A percentile compares a stretch with the other conserved stretches of the same genome.
Conservation (phyloP, 2,797 vertebrate genomes). For the Sebastes matsubarae region DNA sequence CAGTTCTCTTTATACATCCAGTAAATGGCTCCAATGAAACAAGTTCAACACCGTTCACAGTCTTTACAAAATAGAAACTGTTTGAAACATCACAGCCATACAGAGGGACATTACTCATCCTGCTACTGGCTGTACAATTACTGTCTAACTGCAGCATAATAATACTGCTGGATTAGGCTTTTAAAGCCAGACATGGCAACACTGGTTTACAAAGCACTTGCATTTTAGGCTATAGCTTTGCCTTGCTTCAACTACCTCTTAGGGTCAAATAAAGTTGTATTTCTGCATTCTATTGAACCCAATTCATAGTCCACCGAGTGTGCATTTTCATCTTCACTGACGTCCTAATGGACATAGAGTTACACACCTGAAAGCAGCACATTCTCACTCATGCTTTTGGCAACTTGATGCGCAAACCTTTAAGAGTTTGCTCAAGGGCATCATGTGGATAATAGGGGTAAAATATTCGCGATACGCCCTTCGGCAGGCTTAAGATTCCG, state of each 20-base stretch:
- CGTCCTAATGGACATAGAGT: not conserved
- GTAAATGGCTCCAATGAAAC: slow-evolving; percentile 42
- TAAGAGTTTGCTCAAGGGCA: not conserved
- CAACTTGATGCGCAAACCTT: not conserved
- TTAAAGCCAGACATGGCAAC: not conserved
- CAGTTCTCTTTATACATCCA: not conserved
- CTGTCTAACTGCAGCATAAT: not conserved
- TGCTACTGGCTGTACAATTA: not conserved
- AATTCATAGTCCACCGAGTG: not conserved
- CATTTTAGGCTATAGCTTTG: not conserved
- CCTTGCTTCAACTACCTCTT: not conserved
- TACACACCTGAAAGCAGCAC: not conserved
- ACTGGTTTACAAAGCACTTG: not conserved
- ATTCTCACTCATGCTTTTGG: not conserved
- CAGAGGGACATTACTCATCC: not conserved
- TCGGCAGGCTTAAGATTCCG: not conserved
- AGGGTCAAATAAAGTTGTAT: not conserved
- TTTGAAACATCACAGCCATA: slow-evolving; percentile 32
- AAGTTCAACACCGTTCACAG: slow-evolving; percentile 7
- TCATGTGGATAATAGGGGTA: not conserved
- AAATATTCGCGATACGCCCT: not conserved
- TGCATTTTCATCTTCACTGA: not conserved
- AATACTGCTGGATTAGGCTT: not conserved
- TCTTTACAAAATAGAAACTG: slow-evolving; percentile 13
- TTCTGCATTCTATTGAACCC: not conserved